These are phyloP conservation scores for Hetaerina americana DNA, from an alignment of 1,140 invertebrate genomes.

Conservation along the genomic window DNA sequence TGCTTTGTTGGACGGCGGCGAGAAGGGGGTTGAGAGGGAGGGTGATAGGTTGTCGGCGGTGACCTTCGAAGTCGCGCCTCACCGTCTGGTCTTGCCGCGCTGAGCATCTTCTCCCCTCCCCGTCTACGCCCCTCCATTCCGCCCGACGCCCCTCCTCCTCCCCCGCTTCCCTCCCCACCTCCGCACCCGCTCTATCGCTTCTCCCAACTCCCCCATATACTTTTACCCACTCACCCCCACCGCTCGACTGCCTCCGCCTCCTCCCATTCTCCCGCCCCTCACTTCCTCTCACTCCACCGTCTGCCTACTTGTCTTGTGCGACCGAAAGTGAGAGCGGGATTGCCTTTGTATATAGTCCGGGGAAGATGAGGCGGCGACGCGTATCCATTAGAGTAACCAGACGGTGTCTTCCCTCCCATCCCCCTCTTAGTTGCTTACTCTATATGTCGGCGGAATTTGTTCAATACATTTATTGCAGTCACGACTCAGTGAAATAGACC, in stretches of 20 bases:
- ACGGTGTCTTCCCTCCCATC: too few species aligned
- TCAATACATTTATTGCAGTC: too few species aligned
- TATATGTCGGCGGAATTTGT: too few species aligned
- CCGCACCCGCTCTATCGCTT: not conserved
- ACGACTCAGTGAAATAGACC: too few species aligned
- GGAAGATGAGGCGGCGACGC: too few species aligned
- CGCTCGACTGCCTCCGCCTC: not conserved
- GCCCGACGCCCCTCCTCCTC: not conserved
- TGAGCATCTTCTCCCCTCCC: not conserved
- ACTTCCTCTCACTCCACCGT: not conserved
- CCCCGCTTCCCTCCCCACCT: not conserved
- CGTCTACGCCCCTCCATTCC: not conserved
- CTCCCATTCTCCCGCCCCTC: not conserved
- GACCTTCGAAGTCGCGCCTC: not conserved
- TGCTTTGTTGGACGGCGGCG: too few species aligned
- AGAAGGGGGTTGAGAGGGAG: not conserved
- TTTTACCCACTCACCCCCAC: not conserved
- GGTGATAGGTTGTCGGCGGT: not conserved
- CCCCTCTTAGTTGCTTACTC: too few species aligned
- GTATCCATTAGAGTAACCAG: too few species aligned
- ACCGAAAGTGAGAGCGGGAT: not conserved
- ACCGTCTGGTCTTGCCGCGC: not conserved
- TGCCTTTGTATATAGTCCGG: too few species aligned
- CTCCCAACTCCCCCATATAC: not conserved
- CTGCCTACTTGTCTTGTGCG: not conserved